Conservation (phyloP, 2,113 vertebrate genomes). For the Atherinomorus stipes region DNA sequence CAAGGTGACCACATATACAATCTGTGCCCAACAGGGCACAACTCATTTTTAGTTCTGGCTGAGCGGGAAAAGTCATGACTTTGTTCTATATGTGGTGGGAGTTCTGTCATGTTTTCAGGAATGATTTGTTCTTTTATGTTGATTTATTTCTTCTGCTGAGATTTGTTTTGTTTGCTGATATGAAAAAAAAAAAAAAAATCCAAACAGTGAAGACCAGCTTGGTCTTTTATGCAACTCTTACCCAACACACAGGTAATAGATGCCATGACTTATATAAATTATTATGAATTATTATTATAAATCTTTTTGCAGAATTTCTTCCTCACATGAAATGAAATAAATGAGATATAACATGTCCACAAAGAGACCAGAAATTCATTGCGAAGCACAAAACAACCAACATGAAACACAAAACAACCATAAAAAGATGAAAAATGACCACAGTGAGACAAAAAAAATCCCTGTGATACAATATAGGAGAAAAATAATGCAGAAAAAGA, state of each 20-base stretch:
- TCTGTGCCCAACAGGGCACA: constrained; percentile 29
- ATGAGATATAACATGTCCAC: neutral
- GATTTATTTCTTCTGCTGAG: constrained; percentile 18
- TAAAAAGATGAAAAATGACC: neutral
- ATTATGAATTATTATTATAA: neutral
- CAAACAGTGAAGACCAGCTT: too few relatives aligned
- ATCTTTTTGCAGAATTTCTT: neutral
- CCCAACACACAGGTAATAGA: neutral
- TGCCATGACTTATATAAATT: neutral
- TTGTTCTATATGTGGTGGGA: neutral
- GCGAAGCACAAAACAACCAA: neutral
- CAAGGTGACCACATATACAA: constrained; percentile 40
- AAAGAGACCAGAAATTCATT: neutral
- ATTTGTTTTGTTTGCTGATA: constrained; percentile 14
- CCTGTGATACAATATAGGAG: too few relatives aligned
- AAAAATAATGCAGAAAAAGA: too few relatives aligned
- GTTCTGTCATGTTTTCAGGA: constrained; percentile 9
- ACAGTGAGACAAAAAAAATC: neutral
- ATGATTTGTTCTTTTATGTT: constrained; percentile 18
- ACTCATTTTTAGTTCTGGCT: constrained; percentile 38
- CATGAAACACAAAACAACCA: neutral
- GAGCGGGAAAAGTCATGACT: constrained; percentile 15
- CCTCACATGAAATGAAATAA: too few relatives aligned
- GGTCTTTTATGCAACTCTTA: neutral
- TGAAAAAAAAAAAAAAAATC: constrained; percentile 15